These are phyloP conservation scores for Stictocephala bisonia DNA, from an alignment of 2,888 invertebrate genomes.

Conservation along the genomic window DNA sequence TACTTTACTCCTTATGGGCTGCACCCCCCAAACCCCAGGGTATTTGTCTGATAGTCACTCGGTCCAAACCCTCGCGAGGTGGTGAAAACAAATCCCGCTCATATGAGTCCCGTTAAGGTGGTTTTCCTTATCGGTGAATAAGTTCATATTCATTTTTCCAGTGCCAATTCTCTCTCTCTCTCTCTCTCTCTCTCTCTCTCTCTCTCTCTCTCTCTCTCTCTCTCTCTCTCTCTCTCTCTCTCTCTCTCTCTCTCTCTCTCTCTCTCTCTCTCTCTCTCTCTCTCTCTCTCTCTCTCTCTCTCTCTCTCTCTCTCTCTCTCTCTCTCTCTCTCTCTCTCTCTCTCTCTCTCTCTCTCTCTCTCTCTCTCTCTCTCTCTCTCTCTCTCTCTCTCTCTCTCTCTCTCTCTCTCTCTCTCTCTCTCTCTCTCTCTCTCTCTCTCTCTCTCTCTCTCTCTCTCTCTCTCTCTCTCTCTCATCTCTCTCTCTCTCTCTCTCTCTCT, in stretches of 20 bases:
- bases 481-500: slow-evolving; percentile 31
- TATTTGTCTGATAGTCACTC: too few relatives aligned
- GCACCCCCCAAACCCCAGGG: too few relatives aligned
- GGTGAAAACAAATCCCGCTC: too few relatives aligned
- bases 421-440: slow-evolving; percentile 36
- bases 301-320: slow-evolving; percentile 15
- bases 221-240: slow-evolving; percentile 7
- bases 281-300: slow-evolving; percentile 7
- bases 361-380: slow-evolving; percentile 29
- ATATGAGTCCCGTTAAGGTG: too few relatives aligned
- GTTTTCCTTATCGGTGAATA: not conserved
- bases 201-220: not conserved
- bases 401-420: slow-evolving; percentile 19
- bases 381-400: slow-evolving; percentile 25
- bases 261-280: not conserved
- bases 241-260: slow-evolving; percentile 16
- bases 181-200: slow-evolving; percentile 1
- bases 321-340: slow-evolving; percentile 39
- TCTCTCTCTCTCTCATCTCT: too few relatives aligned
- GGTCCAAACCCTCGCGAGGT: too few relatives aligned
- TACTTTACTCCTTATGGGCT: too few relatives aligned
- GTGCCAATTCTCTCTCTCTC: too few relatives aligned
- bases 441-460: slow-evolving; percentile 40
- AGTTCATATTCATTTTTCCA: not conserved
- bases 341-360: slow-evolving; percentile 36